Evolutionary conservation across 2,888 invertebrate species (phyloP).

Genomic region (Ommatoiulus sabulosus): DNA sequence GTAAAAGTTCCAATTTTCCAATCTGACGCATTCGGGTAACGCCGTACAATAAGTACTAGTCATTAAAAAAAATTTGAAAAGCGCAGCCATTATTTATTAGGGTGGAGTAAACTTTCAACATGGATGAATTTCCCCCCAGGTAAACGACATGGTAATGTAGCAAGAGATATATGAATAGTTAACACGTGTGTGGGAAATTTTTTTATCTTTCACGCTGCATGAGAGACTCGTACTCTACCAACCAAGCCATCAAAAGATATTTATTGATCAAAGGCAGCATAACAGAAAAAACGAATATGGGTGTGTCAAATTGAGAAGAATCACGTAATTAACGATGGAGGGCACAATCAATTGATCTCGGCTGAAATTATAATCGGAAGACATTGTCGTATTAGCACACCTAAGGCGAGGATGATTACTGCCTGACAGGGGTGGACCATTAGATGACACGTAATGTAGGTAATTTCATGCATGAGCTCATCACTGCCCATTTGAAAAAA

Average conservation of each 20-base stretch:
- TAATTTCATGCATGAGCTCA: neutral
- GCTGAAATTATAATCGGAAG: conserved; percentile 11
- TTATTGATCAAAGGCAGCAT: conserved; percentile 22
- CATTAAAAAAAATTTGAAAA: conserved; percentile 17
- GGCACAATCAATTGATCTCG: conserved; percentile 36
- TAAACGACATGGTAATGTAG: conserved; percentile 5
- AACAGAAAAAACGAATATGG: conserved; percentile 24
- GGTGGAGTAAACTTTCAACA: conserved; percentile 9
- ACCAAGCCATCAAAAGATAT: conserved; percentile 11
- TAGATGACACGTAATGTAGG: neutral
- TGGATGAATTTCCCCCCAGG: conserved; percentile 14
- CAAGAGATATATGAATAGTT: conserved; percentile 28
- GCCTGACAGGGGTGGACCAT: neutral
- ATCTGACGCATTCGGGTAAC: neutral
- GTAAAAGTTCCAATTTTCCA: neutral
- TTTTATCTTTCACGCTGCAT: neutral
- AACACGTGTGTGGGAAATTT: conserved; percentile 23
- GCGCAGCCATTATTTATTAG: conserved; percentile 24
- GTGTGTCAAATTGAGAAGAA: conserved; percentile 24
- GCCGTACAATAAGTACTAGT: neutral
- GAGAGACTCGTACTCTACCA: neutral
- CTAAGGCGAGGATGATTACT: conserved; percentile 43
- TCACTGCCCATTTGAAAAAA: neutral
- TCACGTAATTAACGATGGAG: conserved; percentile 40
- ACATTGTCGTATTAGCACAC: conserved; percentile 29